Conservation (phyloP, 2,113 vertebrate species). For the Regulus satrapa region DNA sequence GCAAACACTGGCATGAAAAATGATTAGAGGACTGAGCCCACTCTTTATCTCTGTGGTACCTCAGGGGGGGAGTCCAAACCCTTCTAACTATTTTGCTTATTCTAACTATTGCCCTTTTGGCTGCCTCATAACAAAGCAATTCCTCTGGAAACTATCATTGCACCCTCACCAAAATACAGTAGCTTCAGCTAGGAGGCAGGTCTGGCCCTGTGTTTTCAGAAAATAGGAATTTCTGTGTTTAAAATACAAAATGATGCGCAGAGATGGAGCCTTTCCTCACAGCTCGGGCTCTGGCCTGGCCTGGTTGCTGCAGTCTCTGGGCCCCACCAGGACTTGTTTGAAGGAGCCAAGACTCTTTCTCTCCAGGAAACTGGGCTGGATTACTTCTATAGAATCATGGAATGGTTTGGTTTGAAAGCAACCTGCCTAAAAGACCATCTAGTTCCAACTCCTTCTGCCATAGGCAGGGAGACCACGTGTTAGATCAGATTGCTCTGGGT, state of each 20-base stretch:
- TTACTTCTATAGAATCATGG: background rate
- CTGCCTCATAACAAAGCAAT: background rate
- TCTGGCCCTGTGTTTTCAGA: background rate
- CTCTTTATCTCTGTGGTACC: background rate
- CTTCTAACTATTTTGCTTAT: background rate
- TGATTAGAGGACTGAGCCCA: fast-evolving
- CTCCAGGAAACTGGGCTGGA: background rate
- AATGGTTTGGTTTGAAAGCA: background rate
- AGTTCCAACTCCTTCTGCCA: background rate
- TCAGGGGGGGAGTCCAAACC: background rate
- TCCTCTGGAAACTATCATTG: background rate
- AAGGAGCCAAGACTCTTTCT: background rate
- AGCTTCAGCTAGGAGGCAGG: background rate
- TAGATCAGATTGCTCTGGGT: background rate
- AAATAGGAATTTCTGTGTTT: fast-evolving
- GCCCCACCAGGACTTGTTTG: fast-evolving
- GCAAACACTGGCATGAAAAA: background rate
- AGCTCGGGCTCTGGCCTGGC: fast-evolving
- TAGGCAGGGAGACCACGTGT: fast-evolving
- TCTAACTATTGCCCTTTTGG: background rate
- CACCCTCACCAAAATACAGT: background rate
- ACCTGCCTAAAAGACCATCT: background rate
- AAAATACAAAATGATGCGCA: background rate
- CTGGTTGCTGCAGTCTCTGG: fast-evolving
- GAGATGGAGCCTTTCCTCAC: background rate